Evolutionary conservation across 2,888 invertebrate species (phyloP).

Genomic region (Adela reaumurella): DNA sequence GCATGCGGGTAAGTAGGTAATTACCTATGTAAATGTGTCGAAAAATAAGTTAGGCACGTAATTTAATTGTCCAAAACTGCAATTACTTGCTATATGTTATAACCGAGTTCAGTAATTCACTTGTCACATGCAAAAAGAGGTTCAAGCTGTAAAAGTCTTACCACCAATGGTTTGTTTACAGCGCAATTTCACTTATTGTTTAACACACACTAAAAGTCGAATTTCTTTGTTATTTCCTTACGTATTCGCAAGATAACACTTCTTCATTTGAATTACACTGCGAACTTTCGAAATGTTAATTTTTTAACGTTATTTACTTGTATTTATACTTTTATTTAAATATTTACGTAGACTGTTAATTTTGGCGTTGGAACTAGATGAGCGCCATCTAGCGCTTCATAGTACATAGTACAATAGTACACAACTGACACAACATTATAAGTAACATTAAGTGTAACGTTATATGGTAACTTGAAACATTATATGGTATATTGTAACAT

Average conservation of each 20-base stretch:
- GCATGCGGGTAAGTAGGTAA: neutral
- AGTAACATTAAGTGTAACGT: no score
- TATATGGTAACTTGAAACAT: no score
- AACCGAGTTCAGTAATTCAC: neutral
- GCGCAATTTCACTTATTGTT: neutral
- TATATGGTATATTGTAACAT: no score
- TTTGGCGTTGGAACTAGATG: neutral
- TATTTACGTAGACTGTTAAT: neutral
- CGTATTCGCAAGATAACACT: neutral
- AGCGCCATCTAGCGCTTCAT: neutral
- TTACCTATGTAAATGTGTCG: no score
- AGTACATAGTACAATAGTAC: no score
- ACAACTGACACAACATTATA: no score
- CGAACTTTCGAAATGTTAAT: neutral
- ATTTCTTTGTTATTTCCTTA: neutral
- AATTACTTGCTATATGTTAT: no score
- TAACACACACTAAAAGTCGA: neutral
- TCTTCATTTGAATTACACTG: neutral
- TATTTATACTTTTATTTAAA: neutral
- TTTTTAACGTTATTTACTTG: neutral
- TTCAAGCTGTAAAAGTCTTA: neutral
- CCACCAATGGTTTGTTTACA: no score
- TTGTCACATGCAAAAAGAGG: neutral
- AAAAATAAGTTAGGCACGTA: no score
- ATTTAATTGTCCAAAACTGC: no score